A percentile compares a stretch with the other conserved stretches of the same genome.
phyloP scores from a whole-genome alignment of 2,888 invertebrate genomes.

The Acronicta psi region DNA sequence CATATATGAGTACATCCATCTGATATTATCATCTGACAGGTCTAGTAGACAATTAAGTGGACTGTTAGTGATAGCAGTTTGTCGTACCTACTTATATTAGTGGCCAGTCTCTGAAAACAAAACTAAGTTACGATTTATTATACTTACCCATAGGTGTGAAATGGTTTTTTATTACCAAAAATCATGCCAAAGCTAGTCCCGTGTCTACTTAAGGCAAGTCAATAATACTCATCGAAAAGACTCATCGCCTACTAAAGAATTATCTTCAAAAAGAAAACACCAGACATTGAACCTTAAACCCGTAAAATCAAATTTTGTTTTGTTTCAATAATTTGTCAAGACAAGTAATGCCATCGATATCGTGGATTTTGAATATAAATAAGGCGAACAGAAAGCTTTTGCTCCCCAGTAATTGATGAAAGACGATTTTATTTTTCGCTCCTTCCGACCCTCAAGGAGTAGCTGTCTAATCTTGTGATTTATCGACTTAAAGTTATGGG shows the following conservation, averaged over 20 bases:
- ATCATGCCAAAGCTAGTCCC: background rate
- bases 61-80: too few relatives aligned
- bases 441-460: slow-evolving; percentile 67
- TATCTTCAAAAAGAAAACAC: slow-evolving; percentile 17
- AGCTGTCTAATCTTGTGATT: slow-evolving; percentile 80
- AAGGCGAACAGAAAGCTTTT: slow-evolving; percentile 60
- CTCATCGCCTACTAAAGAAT: slow-evolving; percentile 16
- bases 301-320: slow-evolving; percentile 47
- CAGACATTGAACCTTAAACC: slow-evolving; percentile 29
- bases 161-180: background rate
- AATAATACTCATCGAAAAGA: slow-evolving; percentile 16
- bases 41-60: too few relatives aligned
- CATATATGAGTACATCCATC: background rate
- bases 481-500: slow-evolving; percentile 77
- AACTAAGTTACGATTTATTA: too few relatives aligned
- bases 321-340: slow-evolving; percentile 58
- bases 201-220: background rate
- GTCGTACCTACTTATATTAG: too few relatives aligned
- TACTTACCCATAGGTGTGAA: background rate
- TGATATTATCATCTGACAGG: too few relatives aligned
- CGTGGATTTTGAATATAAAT: slow-evolving; percentile 65
- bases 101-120: too few relatives aligned
- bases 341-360: slow-evolving; percentile 55
- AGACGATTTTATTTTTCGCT: slow-evolving; percentile 71
- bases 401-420: slow-evolving; percentile 72